These are phyloP conservation scores for Drosophila athabasca DNA, from an alignment of 1,140 invertebrate genomes.

Conservation along the genomic window DNA sequence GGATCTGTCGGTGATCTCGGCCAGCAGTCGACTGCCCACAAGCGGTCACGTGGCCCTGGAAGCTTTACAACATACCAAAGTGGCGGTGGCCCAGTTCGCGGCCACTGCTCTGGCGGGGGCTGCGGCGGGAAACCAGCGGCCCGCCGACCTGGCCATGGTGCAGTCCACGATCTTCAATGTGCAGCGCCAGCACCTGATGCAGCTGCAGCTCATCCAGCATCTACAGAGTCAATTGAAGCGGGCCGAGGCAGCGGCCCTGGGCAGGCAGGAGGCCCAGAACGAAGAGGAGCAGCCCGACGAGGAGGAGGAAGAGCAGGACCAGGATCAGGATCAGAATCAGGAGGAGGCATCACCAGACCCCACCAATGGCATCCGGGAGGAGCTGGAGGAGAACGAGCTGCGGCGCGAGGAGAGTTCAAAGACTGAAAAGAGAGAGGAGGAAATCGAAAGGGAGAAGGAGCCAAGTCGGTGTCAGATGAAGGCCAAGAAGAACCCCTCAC, in stretches of 20 bases:
- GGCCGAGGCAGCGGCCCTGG: conserved; percentile 59
- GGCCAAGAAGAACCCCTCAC: too few relatives aligned
- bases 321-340: conserved; percentile 1
- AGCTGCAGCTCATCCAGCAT: conserved; percentile 96
- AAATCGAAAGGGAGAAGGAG: conserved; percentile 13
- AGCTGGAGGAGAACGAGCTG: neutral
- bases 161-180: conserved; percentile 94
- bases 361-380: conserved; percentile 5
- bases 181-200: conserved; percentile 96
- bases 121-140: conserved; percentile 84
- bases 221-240: conserved; percentile 91
- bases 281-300: conserved; percentile 40
- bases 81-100: conserved; percentile 95
- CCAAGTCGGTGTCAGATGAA: conserved; percentile 1
- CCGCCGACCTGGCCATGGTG: conserved; percentile 93
- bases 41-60: conserved; percentile 88
- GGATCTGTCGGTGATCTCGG: conserved; percentile 75
- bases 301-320: conserved; percentile 28
- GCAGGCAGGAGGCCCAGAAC: conserved; percentile 13
- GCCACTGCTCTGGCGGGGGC: conserved; percentile 89
- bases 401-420: conserved; percentile 63
- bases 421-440: conserved; percentile 49
- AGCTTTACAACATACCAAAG: conserved; percentile 92
- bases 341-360: neutral
- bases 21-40: conserved; percentile 51